Evolutionary conservation across 2,888 invertebrate species (phyloP).

Genomic region (Shargacucullia verbasci): DNA sequence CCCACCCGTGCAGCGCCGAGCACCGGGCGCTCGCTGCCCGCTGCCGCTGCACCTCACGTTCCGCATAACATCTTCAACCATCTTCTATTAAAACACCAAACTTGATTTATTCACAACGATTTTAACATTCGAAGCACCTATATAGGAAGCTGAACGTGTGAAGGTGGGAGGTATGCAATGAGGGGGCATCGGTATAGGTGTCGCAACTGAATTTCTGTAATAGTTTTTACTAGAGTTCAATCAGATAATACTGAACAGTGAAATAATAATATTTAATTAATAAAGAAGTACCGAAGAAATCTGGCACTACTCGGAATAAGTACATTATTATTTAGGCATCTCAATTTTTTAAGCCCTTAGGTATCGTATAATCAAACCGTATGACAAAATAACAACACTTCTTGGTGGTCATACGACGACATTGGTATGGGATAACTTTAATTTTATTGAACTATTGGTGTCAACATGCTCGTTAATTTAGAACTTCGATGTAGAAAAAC

Average conservation of each 20-base stretch:
- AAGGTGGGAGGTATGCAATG: slow-evolving; percentile 35
- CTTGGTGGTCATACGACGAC: too few relatives aligned
- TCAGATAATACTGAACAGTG: neutral
- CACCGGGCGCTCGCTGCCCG: slow-evolving; percentile 12
- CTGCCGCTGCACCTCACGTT: slow-evolving; percentile 48
- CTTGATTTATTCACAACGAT: slow-evolving; percentile 52
- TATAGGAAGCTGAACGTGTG: slow-evolving; percentile 40
- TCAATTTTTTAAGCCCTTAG: too few relatives aligned
- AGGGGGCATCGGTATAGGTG: slow-evolving; percentile 13
- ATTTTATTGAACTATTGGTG: too few relatives aligned
- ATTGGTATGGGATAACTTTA: too few relatives aligned
- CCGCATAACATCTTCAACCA: slow-evolving; percentile 51
- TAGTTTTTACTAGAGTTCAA: slow-evolving; percentile 11
- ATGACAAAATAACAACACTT: too few relatives aligned
- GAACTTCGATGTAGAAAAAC: too few relatives aligned
- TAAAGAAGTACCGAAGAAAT: too few relatives aligned
- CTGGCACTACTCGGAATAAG: too few relatives aligned
- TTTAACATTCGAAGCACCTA: slow-evolving; percentile 36
- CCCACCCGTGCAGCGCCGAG: slow-evolving; percentile 66
- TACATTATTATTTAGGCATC: too few relatives aligned
- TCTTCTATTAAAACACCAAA: slow-evolving; percentile 47
- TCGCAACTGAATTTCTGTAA: slow-evolving; percentile 23
- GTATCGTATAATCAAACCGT: too few relatives aligned
- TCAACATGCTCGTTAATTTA: too few relatives aligned
- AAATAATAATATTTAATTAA: too few relatives aligned